These are phyloP conservation scores for Chesias legatella DNA, from an alignment of 2,888 invertebrate genomes.

Conservation along the genomic window DNA sequence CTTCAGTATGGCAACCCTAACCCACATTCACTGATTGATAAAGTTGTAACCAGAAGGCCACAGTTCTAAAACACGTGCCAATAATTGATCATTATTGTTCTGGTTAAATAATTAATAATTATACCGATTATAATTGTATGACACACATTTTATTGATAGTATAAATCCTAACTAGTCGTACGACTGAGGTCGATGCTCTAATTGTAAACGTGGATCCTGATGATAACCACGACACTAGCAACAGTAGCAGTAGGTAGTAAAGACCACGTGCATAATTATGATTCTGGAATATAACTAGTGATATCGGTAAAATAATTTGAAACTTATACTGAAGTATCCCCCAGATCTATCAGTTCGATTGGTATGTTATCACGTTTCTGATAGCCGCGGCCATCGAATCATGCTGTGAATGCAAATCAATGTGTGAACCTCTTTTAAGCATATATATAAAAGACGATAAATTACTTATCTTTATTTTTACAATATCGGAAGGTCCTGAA, in stretches of 20 bases:
- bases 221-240: neutral
- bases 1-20: constrained; percentile 32
- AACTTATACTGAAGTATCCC: too few species aligned
- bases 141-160: constrained; percentile 4
- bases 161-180: neutral
- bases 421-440: too few species aligned
- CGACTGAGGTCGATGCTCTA: neutral
- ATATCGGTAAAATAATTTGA: too few species aligned
- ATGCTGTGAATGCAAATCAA: too few species aligned
- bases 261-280: too few species aligned
- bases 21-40: constrained; percentile 42
- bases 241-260: too few species aligned
- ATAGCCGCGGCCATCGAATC: too few species aligned
- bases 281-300: too few species aligned
- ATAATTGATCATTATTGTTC: constrained; percentile 18
- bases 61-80: constrained; percentile 23
- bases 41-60: constrained; percentile 31
- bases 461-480: constrained; percentile 4
- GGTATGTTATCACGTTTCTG: too few species aligned
- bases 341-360: too few species aligned
- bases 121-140: neutral
- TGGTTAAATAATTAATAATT: constrained; percentile 8
- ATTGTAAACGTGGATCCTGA: neutral
- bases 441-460: neutral
- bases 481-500: neutral